These are phyloP conservation scores for Prionace glauca DNA, from an alignment of 2,797 vertebrate genomes.

Conservation along the genomic window DNA sequence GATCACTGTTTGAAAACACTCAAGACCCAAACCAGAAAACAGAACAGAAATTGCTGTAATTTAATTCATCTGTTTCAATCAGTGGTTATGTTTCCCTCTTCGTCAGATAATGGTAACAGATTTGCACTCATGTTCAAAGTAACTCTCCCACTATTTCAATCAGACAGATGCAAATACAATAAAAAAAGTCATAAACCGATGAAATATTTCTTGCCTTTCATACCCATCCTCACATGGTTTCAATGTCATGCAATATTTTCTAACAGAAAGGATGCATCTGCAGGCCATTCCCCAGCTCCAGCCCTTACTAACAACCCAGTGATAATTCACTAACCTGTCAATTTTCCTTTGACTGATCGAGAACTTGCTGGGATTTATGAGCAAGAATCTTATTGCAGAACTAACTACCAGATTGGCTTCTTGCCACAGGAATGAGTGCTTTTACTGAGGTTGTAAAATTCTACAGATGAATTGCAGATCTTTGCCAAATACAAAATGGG, in stretches of 20 bases:
- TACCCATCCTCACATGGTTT: background rate
- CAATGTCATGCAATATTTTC: background rate
- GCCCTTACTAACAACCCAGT: background rate
- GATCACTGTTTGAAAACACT: background rate
- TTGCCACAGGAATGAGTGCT: background rate
- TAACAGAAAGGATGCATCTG: background rate
- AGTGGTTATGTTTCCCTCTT: background rate
- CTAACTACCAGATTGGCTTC: background rate
- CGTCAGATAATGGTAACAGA: background rate
- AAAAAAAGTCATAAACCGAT: background rate
- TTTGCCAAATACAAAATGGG: background rate
- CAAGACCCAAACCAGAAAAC: background rate
- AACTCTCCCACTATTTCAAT: background rate
- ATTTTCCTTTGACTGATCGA: background rate
- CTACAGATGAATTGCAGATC: background rate
- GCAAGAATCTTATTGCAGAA: background rate
- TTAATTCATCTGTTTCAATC: background rate
- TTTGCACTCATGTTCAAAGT: background rate
- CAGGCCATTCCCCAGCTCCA: background rate
- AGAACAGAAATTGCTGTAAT: background rate
- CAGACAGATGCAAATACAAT: background rate
- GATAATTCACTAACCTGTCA: background rate
- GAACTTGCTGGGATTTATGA: background rate
- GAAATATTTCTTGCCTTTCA: background rate
- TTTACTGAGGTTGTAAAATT: constrained; percentile 5